Conservation (phyloP, 2,113 vertebrate species). For the Pogona vitticeps region DNA sequence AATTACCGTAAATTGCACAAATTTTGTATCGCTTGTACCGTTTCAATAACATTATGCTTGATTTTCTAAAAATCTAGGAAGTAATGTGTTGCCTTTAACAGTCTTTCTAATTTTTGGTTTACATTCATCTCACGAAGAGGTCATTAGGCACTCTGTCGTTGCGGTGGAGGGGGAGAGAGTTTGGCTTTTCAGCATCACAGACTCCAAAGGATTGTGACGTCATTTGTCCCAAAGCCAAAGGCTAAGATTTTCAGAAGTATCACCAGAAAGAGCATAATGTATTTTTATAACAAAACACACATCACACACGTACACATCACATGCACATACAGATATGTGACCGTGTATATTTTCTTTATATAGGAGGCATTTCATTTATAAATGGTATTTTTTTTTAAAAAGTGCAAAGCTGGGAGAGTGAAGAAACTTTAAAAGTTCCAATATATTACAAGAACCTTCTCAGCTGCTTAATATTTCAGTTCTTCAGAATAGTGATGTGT, state of each 20-base stretch:
- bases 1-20: too few relatives aligned
- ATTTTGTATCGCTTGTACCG: too few relatives aligned
- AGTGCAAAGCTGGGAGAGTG: constrained; percentile 33
- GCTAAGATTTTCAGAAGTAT: constrained; percentile 45
- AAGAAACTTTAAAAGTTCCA: constrained; percentile 57
- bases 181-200: neutral
- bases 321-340: too few relatives aligned
- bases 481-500: constrained; percentile 55
- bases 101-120: neutral
- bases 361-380: too few relatives aligned
- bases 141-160: too few relatives aligned
- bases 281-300: too few relatives aligned
- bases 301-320: too few relatives aligned
- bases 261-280: neutral
- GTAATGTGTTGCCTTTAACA: too few relatives aligned
- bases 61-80: neutral
- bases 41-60: too few relatives aligned
- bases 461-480: constrained; percentile 59
- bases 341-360: too few relatives aligned
- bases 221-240: constrained; percentile 58
- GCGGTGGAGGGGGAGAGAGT: too few relatives aligned
- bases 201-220: constrained; percentile 20
- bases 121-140: neutral
- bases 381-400: neutral
- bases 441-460: constrained; percentile 66